Conservation (phyloP, 1,140 invertebrate species). For the Phortica variegata region DNA sequence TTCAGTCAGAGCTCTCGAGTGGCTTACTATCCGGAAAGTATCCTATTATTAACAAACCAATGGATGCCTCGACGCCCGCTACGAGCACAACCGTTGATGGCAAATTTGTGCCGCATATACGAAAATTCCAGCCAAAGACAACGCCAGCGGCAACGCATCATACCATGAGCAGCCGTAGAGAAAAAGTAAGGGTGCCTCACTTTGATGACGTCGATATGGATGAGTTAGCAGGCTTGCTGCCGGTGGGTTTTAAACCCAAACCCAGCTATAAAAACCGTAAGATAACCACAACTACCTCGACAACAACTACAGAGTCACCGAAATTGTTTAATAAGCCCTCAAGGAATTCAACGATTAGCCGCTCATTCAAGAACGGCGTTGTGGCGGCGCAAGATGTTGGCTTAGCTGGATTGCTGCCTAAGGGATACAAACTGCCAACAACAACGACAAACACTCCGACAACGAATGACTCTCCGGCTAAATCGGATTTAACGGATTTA, state of each 20-base stretch:
- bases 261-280: slow-evolving; percentile 59
- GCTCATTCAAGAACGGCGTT: slow-evolving; percentile 46
- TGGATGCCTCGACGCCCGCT: slow-evolving; percentile 37
- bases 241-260: slow-evolving; percentile 65
- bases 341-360: slow-evolving; percentile 51
- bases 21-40: slow-evolving; percentile 69
- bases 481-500: slow-evolving; percentile 29
- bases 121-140: slow-evolving; percentile 61
- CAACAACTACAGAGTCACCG: slow-evolving; percentile 56
- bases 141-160: slow-evolving; percentile 63
- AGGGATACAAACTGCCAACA: slow-evolving; percentile 63
- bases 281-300: slow-evolving; percentile 59
- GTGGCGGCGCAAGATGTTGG: slow-evolving; percentile 51
- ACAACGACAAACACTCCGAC: slow-evolving; percentile 58
- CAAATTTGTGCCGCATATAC: slow-evolving; percentile 43
- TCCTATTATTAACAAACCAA: slow-evolving; percentile 49
- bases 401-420: slow-evolving; percentile 62
- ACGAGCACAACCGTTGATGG: slow-evolving; percentile 27
- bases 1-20: slow-evolving; percentile 76
- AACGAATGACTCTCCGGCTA: slow-evolving; percentile 22
- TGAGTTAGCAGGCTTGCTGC: slow-evolving; percentile 63
- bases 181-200: slow-evolving; percentile 63
- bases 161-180: slow-evolving; percentile 59
- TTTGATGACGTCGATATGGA: slow-evolving; percentile 68
- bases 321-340: slow-evolving; percentile 30